Evolutionary conservation across 1,140 invertebrate genomes (phyloP).

Genomic region (Tetraneura akinire): DNA sequence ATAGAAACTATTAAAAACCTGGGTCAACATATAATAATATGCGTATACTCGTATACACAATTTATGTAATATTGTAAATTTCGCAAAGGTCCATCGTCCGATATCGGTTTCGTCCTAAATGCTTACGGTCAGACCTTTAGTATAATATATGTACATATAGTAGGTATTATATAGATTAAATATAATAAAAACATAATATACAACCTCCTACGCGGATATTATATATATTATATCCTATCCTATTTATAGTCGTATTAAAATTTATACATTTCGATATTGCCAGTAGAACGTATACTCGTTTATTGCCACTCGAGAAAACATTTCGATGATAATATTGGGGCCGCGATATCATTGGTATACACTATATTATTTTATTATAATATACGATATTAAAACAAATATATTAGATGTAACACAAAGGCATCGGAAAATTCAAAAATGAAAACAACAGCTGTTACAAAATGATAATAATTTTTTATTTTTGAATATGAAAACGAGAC

Average conservation of each 20-base stretch:
- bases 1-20: constrained; percentile 23
- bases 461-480: background rate
- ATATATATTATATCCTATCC: no score
- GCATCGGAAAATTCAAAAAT: background rate
- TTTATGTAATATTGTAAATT: background rate
- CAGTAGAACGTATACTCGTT: background rate
- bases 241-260: no score
- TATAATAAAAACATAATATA: no score
- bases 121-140: no score
- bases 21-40: no score
- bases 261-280: background rate
- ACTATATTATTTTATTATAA: background rate
- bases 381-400: background rate
- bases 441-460: background rate
- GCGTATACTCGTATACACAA: no score
- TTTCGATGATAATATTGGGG: background rate
- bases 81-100: background rate
- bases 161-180: no score
- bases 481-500: background rate
- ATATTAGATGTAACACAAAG: background rate
- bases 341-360: background rate
- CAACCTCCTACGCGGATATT: no score
- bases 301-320: constrained; percentile 5
- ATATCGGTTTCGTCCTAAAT: background rate
- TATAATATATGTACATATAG: no score